Percentiles rank a stretch among this genome's conserved stretches.
Conservation (phyloP, 2,797 vertebrate genomes). For the Labeo calbasu region DNA sequence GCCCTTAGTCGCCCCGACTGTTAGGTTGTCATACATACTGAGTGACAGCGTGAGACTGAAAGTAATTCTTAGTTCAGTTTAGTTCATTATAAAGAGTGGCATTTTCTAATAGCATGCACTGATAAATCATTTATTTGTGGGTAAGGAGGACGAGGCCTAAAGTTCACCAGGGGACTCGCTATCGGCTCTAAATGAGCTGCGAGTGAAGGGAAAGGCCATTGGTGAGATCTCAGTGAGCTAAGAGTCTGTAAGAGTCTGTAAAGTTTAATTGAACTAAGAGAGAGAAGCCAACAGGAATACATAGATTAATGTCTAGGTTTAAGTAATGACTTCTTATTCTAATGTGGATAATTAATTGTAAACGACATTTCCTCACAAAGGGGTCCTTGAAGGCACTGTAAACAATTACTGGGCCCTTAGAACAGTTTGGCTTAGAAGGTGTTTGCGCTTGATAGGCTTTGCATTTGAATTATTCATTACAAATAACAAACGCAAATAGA, state of each 20-base stretch:
- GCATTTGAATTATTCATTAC: conserved; percentile 68
- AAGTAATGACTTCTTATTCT: conserved; percentile 64
- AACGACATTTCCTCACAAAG: conserved; percentile 55
- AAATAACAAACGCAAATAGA: conserved; percentile 67
- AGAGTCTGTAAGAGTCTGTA: conserved; percentile 32
- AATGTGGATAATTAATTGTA: conserved; percentile 71
- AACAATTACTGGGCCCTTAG: conserved; percentile 70
- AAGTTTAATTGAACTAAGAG: conserved; percentile 53
- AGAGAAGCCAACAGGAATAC: conserved; percentile 41
- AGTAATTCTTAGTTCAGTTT: conserved; percentile 76
- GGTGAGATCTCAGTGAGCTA: conserved; percentile 47
- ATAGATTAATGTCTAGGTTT: conserved; percentile 64
- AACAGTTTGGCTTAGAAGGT: conserved; percentile 67
- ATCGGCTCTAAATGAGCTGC: conserved; percentile 67
- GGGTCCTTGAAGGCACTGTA: conserved; percentile 65
- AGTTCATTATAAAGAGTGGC: conserved; percentile 71
- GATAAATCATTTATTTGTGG: conserved; percentile 84
- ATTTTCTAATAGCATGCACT: conserved; percentile 79
- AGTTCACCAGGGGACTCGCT: conserved; percentile 54
- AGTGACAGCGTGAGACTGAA: conserved; percentile 69
- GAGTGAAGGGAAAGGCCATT: conserved; percentile 53
- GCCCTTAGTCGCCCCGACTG: conserved; percentile 51
- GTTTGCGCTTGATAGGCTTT: conserved; percentile 66
- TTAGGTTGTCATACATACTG: conserved; percentile 70
- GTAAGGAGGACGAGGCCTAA: conserved; percentile 70